Evolutionary conservation across 2,888 invertebrate species (phyloP), one percentile per base, ranked within the genome.

Genomic region (Dryomyza anilis): DNA sequence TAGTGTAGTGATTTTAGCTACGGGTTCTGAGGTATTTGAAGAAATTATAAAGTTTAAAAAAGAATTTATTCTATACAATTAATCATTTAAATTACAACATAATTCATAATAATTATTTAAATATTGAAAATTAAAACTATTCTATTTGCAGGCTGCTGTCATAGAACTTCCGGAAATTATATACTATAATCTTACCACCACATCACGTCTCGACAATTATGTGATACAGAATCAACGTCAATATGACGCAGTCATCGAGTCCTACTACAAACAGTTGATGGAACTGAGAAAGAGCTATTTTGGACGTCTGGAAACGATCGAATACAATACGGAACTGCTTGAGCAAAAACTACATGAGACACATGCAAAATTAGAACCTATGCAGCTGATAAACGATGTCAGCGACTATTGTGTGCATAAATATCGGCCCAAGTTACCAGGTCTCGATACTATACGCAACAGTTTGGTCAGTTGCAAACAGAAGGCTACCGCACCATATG

Each of bases 331-430:
- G 23, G 67, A 55, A 7, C 39, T 71, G 12, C 56, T 71, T 1
- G 68, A 68, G 33, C 46, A 45, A 0, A 69, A 70, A 43, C 16
- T 70, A 12, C 25, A 55, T 1, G 67, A 71, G 16, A 39, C 68
- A 14, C 61, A 68, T 12, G 59, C 66, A 19, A 68, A 68, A 59
- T 30, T 70, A 16, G 68, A 68, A 59, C 69, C 71, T 7, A 14
- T 70, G 25, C 67, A 67, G 45, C 62, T 69, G 64, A 57, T 71
- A 57, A 69, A 67, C n/a, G 70, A 70, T 43, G 52, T 70, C 23
- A 67, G 53, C 50, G 65, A 68, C 61, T 43, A 67, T 45, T 71
- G 71, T 36, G 69, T 70, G 25, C 65, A 66, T 21, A 71, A 70
- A 27, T 68, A 70, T 67, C 70, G 67, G 27, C 25, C 53, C 8